Evolutionary conservation across 2,113 vertebrate species (phyloP).

Genomic region (Rhabdornis inornatus): DNA sequence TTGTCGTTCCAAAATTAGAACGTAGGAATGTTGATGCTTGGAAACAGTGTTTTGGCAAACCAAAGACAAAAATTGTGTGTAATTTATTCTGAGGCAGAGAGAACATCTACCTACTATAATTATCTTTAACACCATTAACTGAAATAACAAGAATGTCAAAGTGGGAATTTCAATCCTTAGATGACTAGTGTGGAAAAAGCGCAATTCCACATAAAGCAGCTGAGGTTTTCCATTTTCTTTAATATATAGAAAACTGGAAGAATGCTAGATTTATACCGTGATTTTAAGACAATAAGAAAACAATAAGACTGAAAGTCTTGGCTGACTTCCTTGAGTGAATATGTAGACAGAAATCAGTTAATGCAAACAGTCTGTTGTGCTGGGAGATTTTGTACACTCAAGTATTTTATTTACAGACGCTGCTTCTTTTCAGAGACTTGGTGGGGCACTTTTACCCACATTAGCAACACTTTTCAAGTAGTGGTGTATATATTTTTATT

Average conservation of each 20-base stretch:
- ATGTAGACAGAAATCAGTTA: background rate
- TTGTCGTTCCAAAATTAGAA: background rate
- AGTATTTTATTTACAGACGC: background rate
- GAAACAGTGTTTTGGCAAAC: background rate
- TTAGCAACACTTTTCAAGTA: background rate
- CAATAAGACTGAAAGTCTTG: background rate
- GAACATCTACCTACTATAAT: background rate
- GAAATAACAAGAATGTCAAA: background rate
- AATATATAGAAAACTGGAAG: background rate
- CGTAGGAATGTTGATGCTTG: rapidly evolving
- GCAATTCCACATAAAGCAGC: background rate
- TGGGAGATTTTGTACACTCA: background rate
- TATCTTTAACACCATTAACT: background rate
- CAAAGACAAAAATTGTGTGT: background rate
- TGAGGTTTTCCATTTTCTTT: background rate
- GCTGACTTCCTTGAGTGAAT: background rate
- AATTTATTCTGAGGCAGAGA: background rate
- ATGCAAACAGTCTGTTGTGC: background rate
- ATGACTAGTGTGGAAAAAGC: background rate
- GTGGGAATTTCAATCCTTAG: background rate
- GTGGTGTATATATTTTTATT: background rate
- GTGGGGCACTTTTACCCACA: background rate
- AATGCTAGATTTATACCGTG: background rate
- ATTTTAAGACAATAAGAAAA: background rate
- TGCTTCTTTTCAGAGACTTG: background rate